Percentiles rank a stretch among this genome's conserved stretches.
phyloP scores from a whole-genome alignment of 2,113 vertebrate species.

The Macroglossus sobrinus region DNA sequence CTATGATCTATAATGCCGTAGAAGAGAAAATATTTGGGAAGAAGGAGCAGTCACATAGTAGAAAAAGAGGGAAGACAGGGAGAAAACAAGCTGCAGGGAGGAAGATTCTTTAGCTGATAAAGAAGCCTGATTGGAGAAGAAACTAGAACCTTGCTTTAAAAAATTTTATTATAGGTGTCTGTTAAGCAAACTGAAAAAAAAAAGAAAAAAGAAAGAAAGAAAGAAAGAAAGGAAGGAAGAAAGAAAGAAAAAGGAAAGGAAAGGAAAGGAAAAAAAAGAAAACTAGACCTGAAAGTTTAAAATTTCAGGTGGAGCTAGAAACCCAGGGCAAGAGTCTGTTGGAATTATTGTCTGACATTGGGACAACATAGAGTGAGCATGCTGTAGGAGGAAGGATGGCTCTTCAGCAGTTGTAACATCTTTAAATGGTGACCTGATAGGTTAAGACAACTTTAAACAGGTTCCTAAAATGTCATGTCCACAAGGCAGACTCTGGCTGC shows the following conservation, averaged over 20 bases:
- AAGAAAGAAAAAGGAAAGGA: conserved; percentile 5
- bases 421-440: neutral
- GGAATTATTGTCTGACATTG: neutral
- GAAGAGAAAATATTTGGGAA: neutral
- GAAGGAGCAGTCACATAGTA: neutral
- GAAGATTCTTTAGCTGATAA: neutral
- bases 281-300: neutral
- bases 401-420: neutral
- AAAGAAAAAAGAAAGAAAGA: no score
- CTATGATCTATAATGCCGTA: neutral
- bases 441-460: neutral
- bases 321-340: neutral
- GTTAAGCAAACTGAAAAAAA: neutral
- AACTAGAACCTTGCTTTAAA: neutral
- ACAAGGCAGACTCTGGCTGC: neutral
- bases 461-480: neutral
- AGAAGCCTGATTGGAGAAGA: neutral
- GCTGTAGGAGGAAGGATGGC: neutral
- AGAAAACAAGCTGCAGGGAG: neutral
- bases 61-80: neutral
- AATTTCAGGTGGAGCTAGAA: neutral
- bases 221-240: neutral
- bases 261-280: neutral
- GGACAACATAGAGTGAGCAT: neutral
- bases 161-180: neutral